These are phyloP conservation scores for Lamellibrachia luymesi DNA, from an alignment of 1,140 invertebrate genomes.

Conservation along the genomic window DNA sequence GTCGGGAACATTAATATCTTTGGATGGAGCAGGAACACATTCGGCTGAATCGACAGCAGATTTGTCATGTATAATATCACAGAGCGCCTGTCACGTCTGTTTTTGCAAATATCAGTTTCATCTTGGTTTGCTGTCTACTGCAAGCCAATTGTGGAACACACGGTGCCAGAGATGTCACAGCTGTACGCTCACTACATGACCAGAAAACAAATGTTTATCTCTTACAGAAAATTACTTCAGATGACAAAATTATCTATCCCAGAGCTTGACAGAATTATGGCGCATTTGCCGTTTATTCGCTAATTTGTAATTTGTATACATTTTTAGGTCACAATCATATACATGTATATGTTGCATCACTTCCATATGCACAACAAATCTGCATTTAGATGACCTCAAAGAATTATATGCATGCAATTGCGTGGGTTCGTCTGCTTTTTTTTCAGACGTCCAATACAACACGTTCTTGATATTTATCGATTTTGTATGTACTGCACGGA, in stretches of 20 bases:
- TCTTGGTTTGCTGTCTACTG: background rate
- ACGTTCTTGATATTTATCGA: background rate
- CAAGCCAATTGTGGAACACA: background rate
- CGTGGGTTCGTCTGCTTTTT: background rate
- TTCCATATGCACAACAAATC: background rate
- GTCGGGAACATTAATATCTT: background rate
- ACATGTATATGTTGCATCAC: background rate
- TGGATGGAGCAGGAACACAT: background rate
- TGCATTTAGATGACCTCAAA: background rate
- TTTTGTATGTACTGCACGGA: background rate
- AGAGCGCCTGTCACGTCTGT: background rate
- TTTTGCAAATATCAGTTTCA: background rate
- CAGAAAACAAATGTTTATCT: background rate
- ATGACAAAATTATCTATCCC: background rate
- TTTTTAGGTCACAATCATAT: background rate
- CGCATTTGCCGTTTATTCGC: background rate
- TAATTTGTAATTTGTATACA: background rate
- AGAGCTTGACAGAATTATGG: background rate
- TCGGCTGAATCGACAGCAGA: background rate
- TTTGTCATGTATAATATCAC: constrained; percentile 1
- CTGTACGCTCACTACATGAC: background rate
- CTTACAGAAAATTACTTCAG: background rate
- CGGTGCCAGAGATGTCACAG: background rate
- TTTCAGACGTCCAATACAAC: background rate
- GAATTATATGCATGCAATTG: background rate